Percentiles rank a stretch among this genome's conserved stretches.
Conservation (phyloP, 2,888 invertebrate genomes). For the Noctua janthina region DNA sequence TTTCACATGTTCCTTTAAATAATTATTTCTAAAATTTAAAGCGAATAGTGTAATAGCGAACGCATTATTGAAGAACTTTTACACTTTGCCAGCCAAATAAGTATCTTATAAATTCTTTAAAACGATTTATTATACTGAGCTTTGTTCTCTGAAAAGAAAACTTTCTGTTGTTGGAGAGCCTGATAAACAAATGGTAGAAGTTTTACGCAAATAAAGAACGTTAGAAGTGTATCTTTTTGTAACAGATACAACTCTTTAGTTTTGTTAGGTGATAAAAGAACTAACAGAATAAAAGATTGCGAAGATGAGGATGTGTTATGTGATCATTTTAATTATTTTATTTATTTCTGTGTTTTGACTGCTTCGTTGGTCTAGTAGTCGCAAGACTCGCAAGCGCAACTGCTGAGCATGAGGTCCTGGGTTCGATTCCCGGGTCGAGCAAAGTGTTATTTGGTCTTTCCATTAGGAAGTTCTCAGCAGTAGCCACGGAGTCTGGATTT, state of each 20-base stretch:
- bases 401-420: neutral
- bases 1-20: slow-evolving; percentile 26
- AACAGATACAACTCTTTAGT: slow-evolving; percentile 49
- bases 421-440: neutral
- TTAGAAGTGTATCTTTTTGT: slow-evolving; percentile 67
- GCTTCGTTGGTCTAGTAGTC: neutral
- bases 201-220: slow-evolving; percentile 72
- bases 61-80: slow-evolving; percentile 52
- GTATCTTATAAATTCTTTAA: slow-evolving; percentile 63
- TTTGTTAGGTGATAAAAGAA: slow-evolving; percentile 51
- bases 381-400: neutral
- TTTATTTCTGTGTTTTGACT: too few species aligned
- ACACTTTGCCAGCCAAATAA: slow-evolving; percentile 42
- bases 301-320: neutral
- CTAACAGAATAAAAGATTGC: slow-evolving; percentile 41
- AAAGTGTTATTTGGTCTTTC: neutral
- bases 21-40: slow-evolving; percentile 19
- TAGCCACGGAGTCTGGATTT: neutral
- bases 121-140: slow-evolving; percentile 71
- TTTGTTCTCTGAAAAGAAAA: slow-evolving; percentile 70
- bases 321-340: slow-evolving; percentile 20
- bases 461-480: neutral
- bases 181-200: slow-evolving; percentile 75
- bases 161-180: slow-evolving; percentile 67
- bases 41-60: slow-evolving; percentile 32